A percentile compares a stretch with the other conserved stretches of the same genome.
Conservation (phyloP, 1,140 invertebrate genomes). For the Neotoxoptera formosana region DNA sequence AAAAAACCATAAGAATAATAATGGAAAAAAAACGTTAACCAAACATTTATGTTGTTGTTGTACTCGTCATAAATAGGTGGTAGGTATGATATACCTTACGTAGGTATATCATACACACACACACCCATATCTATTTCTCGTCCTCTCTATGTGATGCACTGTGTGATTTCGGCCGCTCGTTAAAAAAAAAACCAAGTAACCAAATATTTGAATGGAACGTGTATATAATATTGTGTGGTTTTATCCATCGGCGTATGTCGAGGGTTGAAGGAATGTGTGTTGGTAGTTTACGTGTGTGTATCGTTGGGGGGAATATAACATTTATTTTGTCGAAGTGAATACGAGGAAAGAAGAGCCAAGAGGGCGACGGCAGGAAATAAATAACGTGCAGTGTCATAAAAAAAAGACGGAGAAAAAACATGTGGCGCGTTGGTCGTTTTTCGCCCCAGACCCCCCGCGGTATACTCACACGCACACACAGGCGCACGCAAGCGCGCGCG, state of each 20-base stretch:
- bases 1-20: slow-evolving; percentile 18
- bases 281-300: not conserved
- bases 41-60: not conserved
- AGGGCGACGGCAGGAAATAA: slow-evolving; percentile 52
- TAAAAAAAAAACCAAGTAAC: slow-evolving; percentile 30
- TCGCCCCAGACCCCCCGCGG: slow-evolving; percentile 39
- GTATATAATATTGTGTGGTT: slow-evolving; percentile 31
- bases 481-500: not conserved
- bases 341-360: slow-evolving; percentile 58
- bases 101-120: not conserved
- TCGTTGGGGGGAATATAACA: slow-evolving; percentile 26
- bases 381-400: slow-evolving; percentile 58
- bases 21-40: slow-evolving; percentile 18
- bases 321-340: slow-evolving; percentile 61
- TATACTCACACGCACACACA: not conserved
- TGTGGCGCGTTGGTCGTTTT: slow-evolving; percentile 51
- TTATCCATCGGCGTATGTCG: not conserved
- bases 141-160: not conserved
- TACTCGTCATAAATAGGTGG: not conserved
- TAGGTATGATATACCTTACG: not conserved
- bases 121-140: not conserved
- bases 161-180: slow-evolving; percentile 29
- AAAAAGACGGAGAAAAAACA: slow-evolving; percentile 58
- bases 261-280: not conserved
- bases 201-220: slow-evolving; percentile 36